A percentile compares a stretch with the other conserved stretches of the same genome.
Evolutionary conservation across 2,797 vertebrate species (phyloP).

Genomic region (Danio tinwini): DNA sequence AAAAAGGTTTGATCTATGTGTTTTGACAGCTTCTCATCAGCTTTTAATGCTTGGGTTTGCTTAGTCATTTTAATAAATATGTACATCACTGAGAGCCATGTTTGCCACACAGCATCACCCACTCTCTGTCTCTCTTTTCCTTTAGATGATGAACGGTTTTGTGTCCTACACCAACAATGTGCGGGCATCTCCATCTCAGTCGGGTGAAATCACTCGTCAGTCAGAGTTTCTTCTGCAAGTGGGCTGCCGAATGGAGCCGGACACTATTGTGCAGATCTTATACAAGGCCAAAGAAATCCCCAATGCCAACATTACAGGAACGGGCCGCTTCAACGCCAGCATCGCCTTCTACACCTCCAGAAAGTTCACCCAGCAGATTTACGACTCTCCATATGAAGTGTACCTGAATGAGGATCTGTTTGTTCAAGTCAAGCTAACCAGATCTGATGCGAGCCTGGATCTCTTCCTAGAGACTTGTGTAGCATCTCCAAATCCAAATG

Average conservation of each 20-base stretch:
- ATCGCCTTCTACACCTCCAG: conserved; percentile 83
- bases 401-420: conserved; percentile 81
- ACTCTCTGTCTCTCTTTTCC: neutral
- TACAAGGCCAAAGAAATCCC: conserved; percentile 64
- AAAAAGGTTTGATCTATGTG: conserved; percentile 70
- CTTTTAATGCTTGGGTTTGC: no score
- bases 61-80: neutral
- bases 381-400: conserved; percentile 78
- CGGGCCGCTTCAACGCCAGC: conserved; percentile 75
- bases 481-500: conserved; percentile 76
- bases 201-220: conserved; percentile 74
- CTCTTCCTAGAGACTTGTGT: conserved; percentile 88
- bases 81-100: neutral
- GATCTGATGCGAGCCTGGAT: conserved; percentile 68
- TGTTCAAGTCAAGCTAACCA: conserved; percentile 78
- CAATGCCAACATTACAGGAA: conserved; percentile 70
- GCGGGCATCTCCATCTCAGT: conserved; percentile 54
- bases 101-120: neutral
- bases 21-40: no score
- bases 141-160: conserved; percentile 75
- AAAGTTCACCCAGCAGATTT: conserved; percentile 76
- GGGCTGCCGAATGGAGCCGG: conserved; percentile 83
- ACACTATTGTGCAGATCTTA: conserved; percentile 76
- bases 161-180: conserved; percentile 82
- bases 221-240: conserved; percentile 72